Evolutionary conservation across 2,113 vertebrate genomes (phyloP).

Genomic region (Rhadina sibilatrix): DNA sequence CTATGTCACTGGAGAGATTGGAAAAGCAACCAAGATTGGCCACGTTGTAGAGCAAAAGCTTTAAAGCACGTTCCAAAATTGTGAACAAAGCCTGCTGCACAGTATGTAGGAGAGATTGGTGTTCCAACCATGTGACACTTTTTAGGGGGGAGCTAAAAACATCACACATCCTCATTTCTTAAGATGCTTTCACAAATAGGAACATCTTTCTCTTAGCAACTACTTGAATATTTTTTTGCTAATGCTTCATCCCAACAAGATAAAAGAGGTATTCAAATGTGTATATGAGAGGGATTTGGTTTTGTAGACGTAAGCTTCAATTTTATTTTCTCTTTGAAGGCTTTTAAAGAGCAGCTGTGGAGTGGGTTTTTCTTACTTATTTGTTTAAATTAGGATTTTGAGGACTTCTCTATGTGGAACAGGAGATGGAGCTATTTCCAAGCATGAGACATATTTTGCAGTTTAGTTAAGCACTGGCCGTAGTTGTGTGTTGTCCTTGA

Average conservation of each 20-base stretch:
- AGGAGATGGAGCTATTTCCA: conserved; percentile 78
- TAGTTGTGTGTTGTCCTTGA: neutral
- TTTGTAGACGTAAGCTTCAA: neutral
- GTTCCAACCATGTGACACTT: neutral
- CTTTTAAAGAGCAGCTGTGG: neutral
- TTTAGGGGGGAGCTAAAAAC: neutral
- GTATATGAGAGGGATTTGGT: neutral
- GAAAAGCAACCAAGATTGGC: neutral
- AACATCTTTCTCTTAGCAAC: neutral
- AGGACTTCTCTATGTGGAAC: conserved; percentile 32
- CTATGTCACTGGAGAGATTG: neutral
- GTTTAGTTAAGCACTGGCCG: neutral
- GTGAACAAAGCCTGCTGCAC: neutral
- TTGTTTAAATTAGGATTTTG: neutral
- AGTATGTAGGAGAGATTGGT: rapidly evolving
- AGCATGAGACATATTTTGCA: neutral
- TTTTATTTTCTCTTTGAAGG: neutral
- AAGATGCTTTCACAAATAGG: neutral
- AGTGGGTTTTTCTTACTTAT: neutral
- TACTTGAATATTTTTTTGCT: neutral
- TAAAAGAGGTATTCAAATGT: neutral
- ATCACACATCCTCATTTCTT: neutral
- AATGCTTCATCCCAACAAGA: neutral
- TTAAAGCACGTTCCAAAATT: neutral
- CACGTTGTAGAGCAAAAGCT: neutral